Percentiles rank a stretch among this genome's conserved stretches.
phyloP scores from a whole-genome alignment of 2,113 vertebrate genomes.

The Ovis canadensis region DNA sequence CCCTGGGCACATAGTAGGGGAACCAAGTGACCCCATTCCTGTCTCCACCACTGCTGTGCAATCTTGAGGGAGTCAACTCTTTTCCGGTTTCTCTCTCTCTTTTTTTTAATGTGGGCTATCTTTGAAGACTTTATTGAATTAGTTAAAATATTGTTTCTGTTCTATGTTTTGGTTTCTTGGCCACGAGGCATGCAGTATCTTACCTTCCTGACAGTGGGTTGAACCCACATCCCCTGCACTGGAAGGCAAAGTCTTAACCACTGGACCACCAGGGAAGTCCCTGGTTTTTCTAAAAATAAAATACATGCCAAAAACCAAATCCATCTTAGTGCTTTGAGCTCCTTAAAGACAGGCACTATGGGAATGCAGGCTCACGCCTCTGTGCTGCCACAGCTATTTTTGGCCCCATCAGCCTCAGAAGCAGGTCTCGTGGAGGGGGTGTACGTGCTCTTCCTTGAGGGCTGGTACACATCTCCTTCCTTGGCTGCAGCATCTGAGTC shows the following conservation, averaged over 20 bases:
- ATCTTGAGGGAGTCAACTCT: slow-evolving; percentile 4
- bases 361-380: background rate
- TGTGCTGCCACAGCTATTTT: slow-evolving; percentile 18
- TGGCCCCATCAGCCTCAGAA: background rate
- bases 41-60: background rate
- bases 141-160: background rate
- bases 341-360: background rate
- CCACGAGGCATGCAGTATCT: background rate
- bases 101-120: background rate
- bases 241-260: background rate
- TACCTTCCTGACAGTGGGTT: background rate
- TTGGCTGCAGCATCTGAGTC: background rate
- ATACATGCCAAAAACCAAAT: background rate
- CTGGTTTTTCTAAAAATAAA: slow-evolving; percentile 35
- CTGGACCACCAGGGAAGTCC: background rate
- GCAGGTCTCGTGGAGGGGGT: background rate
- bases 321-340: background rate
- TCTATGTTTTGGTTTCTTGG: background rate
- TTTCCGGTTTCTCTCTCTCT: background rate
- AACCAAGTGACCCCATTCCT: background rate
- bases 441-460: background rate
- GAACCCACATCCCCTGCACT: background rate
- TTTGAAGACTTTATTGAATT: background rate
- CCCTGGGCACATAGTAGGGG: background rate
- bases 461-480: background rate